Conservation (phyloP, 2,797 vertebrate species). For the Tenualosa thibaudeaui region DNA sequence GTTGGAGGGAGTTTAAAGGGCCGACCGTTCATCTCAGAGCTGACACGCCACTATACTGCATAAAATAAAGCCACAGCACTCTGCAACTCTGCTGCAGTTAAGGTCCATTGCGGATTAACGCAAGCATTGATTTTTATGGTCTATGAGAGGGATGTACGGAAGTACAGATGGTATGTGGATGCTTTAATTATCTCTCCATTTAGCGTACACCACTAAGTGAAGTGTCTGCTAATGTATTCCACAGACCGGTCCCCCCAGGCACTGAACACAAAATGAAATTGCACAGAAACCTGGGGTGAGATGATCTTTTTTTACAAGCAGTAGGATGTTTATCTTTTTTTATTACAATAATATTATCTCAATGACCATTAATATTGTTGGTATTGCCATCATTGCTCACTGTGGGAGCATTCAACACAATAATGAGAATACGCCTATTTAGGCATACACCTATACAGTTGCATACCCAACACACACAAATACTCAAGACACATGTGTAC, state of each 20-base stretch:
- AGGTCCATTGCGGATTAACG: conserved; percentile 5
- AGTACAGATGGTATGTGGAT: conserved; percentile 19
- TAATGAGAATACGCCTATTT: background rate
- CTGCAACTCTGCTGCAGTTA: background rate
- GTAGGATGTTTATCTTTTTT: conserved; percentile 3
- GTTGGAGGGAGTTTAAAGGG: background rate
- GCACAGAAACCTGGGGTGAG: background rate
- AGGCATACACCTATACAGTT: background rate
- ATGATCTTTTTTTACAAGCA: background rate
- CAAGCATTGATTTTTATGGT: conserved; percentile 31
- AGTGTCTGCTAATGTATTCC: conserved; percentile 25
- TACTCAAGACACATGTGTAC: background rate
- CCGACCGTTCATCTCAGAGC: background rate
- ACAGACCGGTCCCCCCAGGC: background rate
- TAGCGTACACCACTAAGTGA: conserved; percentile 28
- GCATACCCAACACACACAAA: background rate
- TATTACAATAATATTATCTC: conserved; percentile 18
- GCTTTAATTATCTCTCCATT: conserved; percentile 43
- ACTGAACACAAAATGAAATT: conserved; percentile 11
- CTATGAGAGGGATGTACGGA: conserved; percentile 28
- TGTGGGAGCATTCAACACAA: background rate
- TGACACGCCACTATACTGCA: background rate
- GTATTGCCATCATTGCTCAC: background rate
- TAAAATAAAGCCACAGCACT: background rate
- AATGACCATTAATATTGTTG: background rate